These are phyloP conservation scores for Allolobophora icterica DNA, from an alignment of 2,888 invertebrate species.

Conservation along the genomic window DNA sequence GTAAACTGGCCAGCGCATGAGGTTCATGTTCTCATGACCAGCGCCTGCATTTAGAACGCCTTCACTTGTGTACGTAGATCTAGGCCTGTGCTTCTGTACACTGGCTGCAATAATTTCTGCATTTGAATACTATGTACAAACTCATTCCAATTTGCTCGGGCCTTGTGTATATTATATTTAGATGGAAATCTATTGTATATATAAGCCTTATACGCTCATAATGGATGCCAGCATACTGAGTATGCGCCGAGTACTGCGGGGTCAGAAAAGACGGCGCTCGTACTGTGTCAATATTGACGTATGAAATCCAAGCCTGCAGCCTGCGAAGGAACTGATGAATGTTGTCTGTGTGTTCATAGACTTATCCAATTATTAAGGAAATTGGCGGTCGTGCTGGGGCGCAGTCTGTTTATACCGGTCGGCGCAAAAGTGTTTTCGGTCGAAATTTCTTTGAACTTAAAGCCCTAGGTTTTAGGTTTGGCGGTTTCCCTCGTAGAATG, in stretches of 20 bases:
- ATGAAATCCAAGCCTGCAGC: slow-evolving; percentile 25
- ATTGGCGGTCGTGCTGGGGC: slow-evolving; percentile 3
- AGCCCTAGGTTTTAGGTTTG: too few relatives aligned
- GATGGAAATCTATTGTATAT: slow-evolving; percentile 9
- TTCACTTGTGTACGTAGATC: too few relatives aligned
- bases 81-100: not conserved
- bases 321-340: slow-evolving; percentile 15
- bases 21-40: not conserved
- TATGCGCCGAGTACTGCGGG: not conserved
- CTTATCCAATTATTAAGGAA: slow-evolving; percentile 30
- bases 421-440: slow-evolving; percentile 15
- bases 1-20: not conserved
- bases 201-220: not conserved
- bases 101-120: not conserved
- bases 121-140: slow-evolving; percentile 17
- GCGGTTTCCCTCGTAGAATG: too few relatives aligned
- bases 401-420: not conserved
- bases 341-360: slow-evolving; percentile 13
- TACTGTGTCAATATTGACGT: slow-evolving; percentile 24
- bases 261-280: not conserved
- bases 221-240: not conserved
- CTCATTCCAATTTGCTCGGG: not conserved
- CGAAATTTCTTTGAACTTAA: slow-evolving; percentile 20
- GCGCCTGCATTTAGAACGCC: not conserved
- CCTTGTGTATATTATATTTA: not conserved